phyloP scores from a whole-genome alignment of 2,888 invertebrate genomes.

The Eueremaeus valkanovi region DNA sequence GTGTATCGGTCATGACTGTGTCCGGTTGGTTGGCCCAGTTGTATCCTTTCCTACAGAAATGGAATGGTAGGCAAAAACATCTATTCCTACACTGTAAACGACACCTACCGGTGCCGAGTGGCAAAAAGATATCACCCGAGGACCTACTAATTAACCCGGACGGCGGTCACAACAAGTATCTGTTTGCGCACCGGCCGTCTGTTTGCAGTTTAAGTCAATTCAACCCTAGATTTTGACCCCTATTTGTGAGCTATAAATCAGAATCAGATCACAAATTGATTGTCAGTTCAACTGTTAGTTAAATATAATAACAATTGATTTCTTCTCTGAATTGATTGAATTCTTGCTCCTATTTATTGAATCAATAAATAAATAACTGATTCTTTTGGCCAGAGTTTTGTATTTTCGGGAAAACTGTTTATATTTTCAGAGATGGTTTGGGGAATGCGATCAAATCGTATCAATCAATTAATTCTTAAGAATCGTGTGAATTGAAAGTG shows the following conservation, averaged over 20 bases:
- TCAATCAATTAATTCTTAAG: too few species aligned
- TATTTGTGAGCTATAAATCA: not conserved
- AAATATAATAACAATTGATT: not conserved
- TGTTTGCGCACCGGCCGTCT: not conserved
- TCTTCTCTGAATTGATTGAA: not conserved
- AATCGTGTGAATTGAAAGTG: too few species aligned
- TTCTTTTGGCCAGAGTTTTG: too few species aligned
- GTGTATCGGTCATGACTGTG: conserved; percentile 39
- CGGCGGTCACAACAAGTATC: not conserved
- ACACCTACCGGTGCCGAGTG: not conserved
- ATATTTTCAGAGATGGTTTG: too few species aligned
- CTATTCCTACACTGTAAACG: not conserved
- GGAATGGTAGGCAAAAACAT: conserved; percentile 28
- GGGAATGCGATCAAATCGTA: too few species aligned
- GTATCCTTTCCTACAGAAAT: conserved; percentile 39
- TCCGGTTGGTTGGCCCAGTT: conserved; percentile 40
- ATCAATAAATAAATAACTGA: too few species aligned
- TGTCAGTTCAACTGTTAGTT: not conserved
- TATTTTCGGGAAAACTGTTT: too few species aligned
- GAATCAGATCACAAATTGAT: not conserved
- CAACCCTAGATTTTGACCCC: conserved; percentile 1
- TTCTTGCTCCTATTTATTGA: not conserved
- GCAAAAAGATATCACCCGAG: not conserved
- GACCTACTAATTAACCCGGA: not conserved
- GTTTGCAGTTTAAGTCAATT: conserved; percentile 8